Evolutionary conservation across 1,140 invertebrate species (phyloP), one percentile per base, ranked within the genome.

Genomic region (Macrobrachium rosenbergii): DNA sequence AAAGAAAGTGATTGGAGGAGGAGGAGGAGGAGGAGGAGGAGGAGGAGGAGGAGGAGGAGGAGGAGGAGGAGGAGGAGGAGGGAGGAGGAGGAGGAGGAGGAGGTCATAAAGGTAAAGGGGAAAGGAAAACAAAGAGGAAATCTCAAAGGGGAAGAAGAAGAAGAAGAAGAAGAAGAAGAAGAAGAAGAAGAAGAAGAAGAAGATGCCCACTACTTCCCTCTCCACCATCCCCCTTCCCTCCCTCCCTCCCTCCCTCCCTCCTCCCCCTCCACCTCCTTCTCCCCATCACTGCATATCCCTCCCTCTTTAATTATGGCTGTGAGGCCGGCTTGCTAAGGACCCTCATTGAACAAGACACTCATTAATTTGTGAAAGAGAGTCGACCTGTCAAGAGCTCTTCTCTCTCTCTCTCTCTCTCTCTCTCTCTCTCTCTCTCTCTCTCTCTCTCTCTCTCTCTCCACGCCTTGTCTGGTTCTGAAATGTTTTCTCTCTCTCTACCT

Each of bases 361-460:
- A 88, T 88, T 88, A 88, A 82, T 88, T 88, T 88, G 63, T 88
- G 86, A 88, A 88, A 88, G 86, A 76, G 86, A 88, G 86, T 73
- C 86, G 85, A 88, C 86, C 86, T 28, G 28, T 88, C 10, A 64
- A 82, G 86, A 67, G 73, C 80, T 60, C 86, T 87, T 82, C 28
- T 60, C 64, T 75, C 72, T 23, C 69, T 37, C 72, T 52, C 83
- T 86, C 76, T 17, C 76, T 43, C 63, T 75, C 75, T 64, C 83
- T 63, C 63, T 76, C 83, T 67, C 58, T 37, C 28, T 37, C 28
- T 37, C 28, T 37, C 28, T 17, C 76, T 79, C 6, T 2, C 37
- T 59, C 14, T 21, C 1, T 79, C 8, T 79, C n/a, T 37, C 28
- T 37, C 28, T 37, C 28, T 37, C 28, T 17, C 76, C 43, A 63